phyloP scores from a whole-genome alignment of 1,140 invertebrate genomes.

The Brachionus asplanchnoidis region DNA sequence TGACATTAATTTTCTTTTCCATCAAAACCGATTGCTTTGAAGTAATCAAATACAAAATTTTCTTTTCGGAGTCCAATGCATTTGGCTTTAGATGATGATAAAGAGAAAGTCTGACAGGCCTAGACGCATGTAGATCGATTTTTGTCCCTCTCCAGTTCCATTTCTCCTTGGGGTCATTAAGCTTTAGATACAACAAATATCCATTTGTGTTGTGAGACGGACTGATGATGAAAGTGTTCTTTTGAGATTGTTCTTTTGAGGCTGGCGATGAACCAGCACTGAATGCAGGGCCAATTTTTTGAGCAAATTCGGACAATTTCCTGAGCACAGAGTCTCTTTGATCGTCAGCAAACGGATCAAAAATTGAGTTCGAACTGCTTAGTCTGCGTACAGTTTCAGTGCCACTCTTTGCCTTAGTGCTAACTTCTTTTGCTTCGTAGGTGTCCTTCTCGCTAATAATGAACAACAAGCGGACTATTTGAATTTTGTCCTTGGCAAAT shows the following conservation, averaged over 20 bases:
- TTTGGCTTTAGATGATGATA: slow-evolving; percentile 16
- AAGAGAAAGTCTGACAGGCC: background rate
- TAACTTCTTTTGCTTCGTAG: background rate
- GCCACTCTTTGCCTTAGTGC: background rate
- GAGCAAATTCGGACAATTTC: background rate
- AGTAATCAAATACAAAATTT: background rate
- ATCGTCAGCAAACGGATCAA: background rate
- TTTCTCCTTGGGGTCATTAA: background rate
- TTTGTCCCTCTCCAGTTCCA: background rate
- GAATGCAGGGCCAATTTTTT: background rate
- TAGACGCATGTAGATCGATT: background rate
- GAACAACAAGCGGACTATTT: background rate
- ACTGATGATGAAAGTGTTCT: background rate
- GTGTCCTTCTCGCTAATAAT: slow-evolving; percentile 13
- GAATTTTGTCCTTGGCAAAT: slow-evolving; percentile 23
- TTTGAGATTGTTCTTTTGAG: background rate
- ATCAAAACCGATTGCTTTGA: background rate
- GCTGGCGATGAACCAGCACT: background rate
- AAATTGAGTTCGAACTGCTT: background rate
- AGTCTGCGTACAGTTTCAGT: background rate
- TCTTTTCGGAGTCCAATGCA: background rate
- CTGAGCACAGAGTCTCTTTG: background rate
- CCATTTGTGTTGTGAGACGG: background rate
- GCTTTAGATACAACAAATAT: background rate
- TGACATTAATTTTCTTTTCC: background rate